Evolutionary conservation across 2,888 invertebrate genomes (phyloP).

Genomic region (Phyllotreta cruciferae): DNA sequence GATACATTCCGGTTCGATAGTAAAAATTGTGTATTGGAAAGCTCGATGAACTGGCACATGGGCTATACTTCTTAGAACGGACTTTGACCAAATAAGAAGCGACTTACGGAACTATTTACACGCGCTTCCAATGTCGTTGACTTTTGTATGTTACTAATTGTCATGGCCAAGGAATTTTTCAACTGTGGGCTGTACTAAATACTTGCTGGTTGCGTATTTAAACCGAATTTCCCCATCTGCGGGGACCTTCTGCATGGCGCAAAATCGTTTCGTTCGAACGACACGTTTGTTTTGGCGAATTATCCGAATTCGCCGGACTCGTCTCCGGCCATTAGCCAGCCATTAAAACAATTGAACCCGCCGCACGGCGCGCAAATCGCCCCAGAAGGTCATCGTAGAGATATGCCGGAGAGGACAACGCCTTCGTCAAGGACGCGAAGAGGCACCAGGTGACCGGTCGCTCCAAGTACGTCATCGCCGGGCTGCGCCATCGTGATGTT

Average conservation of each 20-base stretch:
- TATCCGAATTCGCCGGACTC: background rate
- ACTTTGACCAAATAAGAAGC: constrained; percentile 27
- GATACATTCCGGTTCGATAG: background rate
- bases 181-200: too few species aligned
- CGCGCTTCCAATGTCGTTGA: constrained; percentile 22
- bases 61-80: constrained; percentile 10
- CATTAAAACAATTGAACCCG: constrained; percentile 14
- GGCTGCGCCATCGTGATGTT: background rate
- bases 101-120: constrained; percentile 24
- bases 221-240: too few species aligned
- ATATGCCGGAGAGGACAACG: constrained; percentile 52
- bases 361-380: constrained; percentile 13
- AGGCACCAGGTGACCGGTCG: constrained; percentile 48
- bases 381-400: constrained; percentile 51
- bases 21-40: background rate
- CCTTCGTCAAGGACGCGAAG: constrained; percentile 54
- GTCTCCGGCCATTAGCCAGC: constrained; percentile 4
- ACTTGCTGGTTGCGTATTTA: too few species aligned
- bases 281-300: background rate
- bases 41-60: background rate
- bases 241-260: too few species aligned
- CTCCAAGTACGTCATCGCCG: constrained; percentile 36
- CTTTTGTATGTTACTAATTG: constrained; percentile 26
- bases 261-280: background rate
- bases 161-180: constrained; percentile 20